These are phyloP conservation scores for Thymelicus acteon DNA, from an alignment of 2,888 invertebrate species.

Conservation along the genomic window DNA sequence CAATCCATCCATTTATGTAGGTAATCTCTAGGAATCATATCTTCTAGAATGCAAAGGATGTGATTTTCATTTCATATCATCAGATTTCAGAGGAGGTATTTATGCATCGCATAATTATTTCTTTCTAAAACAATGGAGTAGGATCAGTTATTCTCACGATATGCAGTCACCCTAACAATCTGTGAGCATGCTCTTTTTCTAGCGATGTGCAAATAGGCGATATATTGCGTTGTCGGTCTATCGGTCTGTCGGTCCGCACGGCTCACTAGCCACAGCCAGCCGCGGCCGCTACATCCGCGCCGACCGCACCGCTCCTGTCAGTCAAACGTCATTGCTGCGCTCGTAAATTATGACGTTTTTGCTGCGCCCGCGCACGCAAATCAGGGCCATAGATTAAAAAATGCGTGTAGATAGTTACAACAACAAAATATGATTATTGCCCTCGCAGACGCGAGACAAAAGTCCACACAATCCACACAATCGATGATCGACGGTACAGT, in stretches of 20 bases:
- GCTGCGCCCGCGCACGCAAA: slow-evolving; percentile 70
- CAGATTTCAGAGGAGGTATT: no score
- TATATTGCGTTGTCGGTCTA: slow-evolving; percentile 33
- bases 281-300: background rate
- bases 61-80: no score
- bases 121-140: background rate
- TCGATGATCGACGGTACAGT: no score
- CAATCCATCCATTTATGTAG: no score
- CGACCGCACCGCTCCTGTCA: slow-evolving; percentile 55
- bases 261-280: slow-evolving; percentile 42
- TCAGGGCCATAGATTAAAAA: slow-evolving; percentile 47
- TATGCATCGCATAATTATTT: background rate
- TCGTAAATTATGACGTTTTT: slow-evolving; percentile 72
- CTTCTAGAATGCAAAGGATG: no score
- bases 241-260: slow-evolving; percentile 35
- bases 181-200: slow-evolving; percentile 23
- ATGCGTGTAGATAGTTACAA: background rate
- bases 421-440: no score
- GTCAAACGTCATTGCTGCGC: slow-evolving; percentile 59
- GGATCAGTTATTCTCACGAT: background rate
- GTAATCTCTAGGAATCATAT: no score
- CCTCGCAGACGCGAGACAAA: no score
- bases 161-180: slow-evolving; percentile 16
- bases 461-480: no score
- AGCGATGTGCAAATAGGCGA: slow-evolving; percentile 35